Conservation (phyloP, 2,888 invertebrate species). For the Chorisops tibialis region DNA sequence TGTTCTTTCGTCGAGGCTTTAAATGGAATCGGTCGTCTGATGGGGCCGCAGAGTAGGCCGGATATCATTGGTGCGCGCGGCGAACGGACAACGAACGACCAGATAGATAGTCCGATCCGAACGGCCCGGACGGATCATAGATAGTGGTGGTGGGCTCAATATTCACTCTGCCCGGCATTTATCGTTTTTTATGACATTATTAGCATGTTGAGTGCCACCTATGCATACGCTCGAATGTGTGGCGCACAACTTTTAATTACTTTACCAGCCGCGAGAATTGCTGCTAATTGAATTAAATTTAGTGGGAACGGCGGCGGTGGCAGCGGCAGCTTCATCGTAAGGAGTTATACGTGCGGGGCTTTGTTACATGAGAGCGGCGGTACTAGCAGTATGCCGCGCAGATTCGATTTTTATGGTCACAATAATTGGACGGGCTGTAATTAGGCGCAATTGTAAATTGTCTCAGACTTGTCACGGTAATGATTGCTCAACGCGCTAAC, state of each 20-base stretch:
- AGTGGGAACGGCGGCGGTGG: background rate
- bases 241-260: slow-evolving; percentile 13
- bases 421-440: slow-evolving; percentile 17
- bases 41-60: slow-evolving; percentile 3
- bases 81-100: background rate
- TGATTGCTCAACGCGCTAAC: background rate
- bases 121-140: background rate
- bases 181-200: slow-evolving; percentile 26
- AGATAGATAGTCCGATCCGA: background rate
- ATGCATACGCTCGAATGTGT: background rate
- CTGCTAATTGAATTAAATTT: slow-evolving; percentile 15
- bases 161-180: slow-evolving; percentile 18
- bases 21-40: slow-evolving; percentile 1
- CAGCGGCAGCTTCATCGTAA: background rate
- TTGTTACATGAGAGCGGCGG: background rate
- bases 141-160: background rate
- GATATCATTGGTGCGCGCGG: background rate
- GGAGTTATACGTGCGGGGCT: too few species aligned
- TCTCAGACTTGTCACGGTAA: slow-evolving; percentile 11
- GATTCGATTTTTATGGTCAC: slow-evolving; percentile 4
- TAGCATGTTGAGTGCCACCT: slow-evolving; percentile 25
- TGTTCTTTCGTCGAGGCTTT: slow-evolving; percentile 40
- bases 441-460: slow-evolving; percentile 14
- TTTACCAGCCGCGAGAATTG: background rate
- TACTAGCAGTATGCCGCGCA: background rate